phyloP scores from a whole-genome alignment of 2,888 invertebrate species.

The Leucophora obtusa region DNA sequence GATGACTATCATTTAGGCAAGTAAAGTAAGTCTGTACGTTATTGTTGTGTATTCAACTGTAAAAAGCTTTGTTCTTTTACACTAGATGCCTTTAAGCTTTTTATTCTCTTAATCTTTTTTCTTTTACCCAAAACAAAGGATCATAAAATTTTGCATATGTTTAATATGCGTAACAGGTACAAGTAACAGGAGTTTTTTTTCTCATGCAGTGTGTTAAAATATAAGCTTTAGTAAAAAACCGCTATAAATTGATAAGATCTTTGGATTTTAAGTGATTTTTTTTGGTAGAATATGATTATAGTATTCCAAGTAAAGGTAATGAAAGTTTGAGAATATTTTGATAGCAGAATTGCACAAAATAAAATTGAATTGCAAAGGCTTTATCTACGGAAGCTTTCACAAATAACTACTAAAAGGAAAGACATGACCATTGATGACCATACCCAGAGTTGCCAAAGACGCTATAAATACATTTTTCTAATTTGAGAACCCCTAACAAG shows the following conservation, averaged over 20 bases:
- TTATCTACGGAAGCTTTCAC: no score
- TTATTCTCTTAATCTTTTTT: conserved; percentile 16
- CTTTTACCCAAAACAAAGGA: conserved; percentile 40
- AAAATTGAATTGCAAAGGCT: no score
- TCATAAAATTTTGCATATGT: conserved; percentile 55
- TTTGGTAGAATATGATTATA: conserved; percentile 2
- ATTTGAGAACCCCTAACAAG: no score
- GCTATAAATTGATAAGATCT: conserved; percentile 60
- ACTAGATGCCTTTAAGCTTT: conserved; percentile 52
- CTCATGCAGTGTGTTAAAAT: conserved; percentile 24
- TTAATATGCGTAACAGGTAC: conserved; percentile 55
- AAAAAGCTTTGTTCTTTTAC: conserved; percentile 16
- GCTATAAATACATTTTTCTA: no score
- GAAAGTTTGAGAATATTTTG: neutral
- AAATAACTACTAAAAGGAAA: no score
- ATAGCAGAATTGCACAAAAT: neutral
- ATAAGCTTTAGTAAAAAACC: conserved; percentile 50
- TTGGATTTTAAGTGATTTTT: conserved; percentile 38
- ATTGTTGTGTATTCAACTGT: conserved; percentile 4
- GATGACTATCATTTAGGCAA: conserved; percentile 44
- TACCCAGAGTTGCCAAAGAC: no score
- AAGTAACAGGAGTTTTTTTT: conserved; percentile 44
- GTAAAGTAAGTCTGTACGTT: conserved; percentile 8
- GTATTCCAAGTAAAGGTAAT: neutral
- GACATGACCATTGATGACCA: no score